Evolutionary conservation across 2,113 vertebrate genomes (phyloP).

Genomic region (Myocastor coypus): DNA sequence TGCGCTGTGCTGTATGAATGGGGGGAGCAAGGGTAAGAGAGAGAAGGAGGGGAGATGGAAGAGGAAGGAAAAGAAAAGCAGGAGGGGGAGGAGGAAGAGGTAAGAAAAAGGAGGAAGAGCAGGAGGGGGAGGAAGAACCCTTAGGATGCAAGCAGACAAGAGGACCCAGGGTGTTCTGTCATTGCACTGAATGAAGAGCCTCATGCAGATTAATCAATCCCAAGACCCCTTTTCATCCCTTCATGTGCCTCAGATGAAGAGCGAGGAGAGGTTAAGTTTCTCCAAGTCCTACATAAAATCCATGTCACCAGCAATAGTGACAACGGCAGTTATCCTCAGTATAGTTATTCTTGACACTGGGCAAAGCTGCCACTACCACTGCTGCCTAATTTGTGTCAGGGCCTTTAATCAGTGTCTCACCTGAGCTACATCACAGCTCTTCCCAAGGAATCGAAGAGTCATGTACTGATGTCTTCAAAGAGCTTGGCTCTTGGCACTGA

Average conservation of each 20-base stretch:
- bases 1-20: background rate
- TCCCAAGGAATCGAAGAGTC: background rate
- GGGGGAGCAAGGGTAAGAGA: background rate
- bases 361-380: background rate
- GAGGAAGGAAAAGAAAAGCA: background rate
- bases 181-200: background rate
- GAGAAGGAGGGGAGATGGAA: background rate
- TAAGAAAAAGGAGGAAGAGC: background rate
- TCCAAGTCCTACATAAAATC: background rate
- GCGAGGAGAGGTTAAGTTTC: background rate
- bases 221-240: accelerated
- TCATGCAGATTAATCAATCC: background rate
- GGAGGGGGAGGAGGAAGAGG: background rate
- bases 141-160: background rate
- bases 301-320: background rate
- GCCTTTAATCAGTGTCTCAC: background rate
- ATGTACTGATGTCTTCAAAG: no score
- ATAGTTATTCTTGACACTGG: background rate
- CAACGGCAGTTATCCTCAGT: background rate
- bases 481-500: background rate
- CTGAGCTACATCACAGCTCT: background rate
- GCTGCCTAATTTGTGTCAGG: background rate
- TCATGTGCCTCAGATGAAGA: background rate
- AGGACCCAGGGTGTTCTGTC: no score
- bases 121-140: background rate